These are phyloP conservation scores for Apodemia hepburni DNA, from an alignment of 2,888 invertebrate genomes.

Conservation along the genomic window DNA sequence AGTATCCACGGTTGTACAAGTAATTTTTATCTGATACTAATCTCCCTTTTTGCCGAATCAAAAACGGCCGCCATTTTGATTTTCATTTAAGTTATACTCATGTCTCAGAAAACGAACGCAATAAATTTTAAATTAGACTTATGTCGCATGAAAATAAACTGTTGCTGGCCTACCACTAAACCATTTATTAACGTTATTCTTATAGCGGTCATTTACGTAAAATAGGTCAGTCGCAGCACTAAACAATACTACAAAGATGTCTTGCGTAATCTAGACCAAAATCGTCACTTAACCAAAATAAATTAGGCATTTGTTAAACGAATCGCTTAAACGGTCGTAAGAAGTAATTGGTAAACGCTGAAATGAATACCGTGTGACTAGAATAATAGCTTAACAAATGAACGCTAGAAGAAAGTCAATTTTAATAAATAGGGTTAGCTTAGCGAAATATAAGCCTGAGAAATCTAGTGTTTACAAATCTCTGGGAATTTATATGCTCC, in stretches of 20 bases:
- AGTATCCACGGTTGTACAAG: too few relatives aligned
- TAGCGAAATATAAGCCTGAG: constrained; percentile 25
- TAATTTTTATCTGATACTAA: too few relatives aligned
- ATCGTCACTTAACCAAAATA: constrained; percentile 33
- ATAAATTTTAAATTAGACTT: background rate
- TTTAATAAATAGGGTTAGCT: constrained; percentile 31
- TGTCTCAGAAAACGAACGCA: too few relatives aligned
- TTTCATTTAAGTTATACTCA: background rate
- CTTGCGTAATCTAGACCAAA: constrained; percentile 35
- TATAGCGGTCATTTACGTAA: constrained; percentile 31
- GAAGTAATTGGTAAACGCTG: constrained; percentile 36
- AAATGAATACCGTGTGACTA: constrained; percentile 36
- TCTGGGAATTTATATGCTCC: constrained; percentile 49
- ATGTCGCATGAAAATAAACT: background rate
- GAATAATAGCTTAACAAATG: constrained; percentile 34
- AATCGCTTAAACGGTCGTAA: constrained; percentile 31
- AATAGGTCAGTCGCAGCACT: constrained; percentile 34
- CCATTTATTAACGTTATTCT: constrained; percentile 21
- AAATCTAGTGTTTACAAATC: constrained; percentile 56
- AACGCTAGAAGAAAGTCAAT: constrained; percentile 32
- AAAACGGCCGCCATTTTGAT: too few relatives aligned
- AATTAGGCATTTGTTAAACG: constrained; percentile 34
- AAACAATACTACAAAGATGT: constrained; percentile 33
- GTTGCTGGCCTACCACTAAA: background rate
- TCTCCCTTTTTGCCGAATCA: too few relatives aligned